phyloP scores from a whole-genome alignment of 2,797 vertebrate species.

The Sebastes goodei region DNA sequence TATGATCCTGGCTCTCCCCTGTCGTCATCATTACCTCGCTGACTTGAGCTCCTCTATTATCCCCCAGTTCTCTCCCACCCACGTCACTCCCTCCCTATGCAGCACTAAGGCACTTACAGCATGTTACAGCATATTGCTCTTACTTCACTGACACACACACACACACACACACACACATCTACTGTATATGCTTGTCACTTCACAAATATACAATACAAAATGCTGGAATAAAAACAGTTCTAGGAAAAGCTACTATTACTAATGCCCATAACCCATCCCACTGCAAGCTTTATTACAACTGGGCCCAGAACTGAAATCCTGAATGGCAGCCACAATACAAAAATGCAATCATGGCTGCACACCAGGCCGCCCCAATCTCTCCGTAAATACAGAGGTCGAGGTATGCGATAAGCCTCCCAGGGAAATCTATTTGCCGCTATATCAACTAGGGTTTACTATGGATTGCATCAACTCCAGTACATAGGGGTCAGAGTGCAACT shows the following conservation, averaged over 20 bases:
- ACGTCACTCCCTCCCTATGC: not conserved
- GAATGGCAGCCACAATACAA: slow-evolving; percentile 36
- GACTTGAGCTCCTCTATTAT: not conserved
- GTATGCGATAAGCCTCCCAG: slow-evolving; percentile 2
- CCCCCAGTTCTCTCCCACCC: not conserved
- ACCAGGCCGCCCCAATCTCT: slow-evolving; percentile 39
- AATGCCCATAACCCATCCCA: not conserved
- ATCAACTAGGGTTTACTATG: slow-evolving; percentile 5
- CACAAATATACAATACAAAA: not conserved
- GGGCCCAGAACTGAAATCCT: slow-evolving; percentile 40
- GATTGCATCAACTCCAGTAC: not conserved
- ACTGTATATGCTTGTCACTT: not conserved
- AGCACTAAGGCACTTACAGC: not conserved
- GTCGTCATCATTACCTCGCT: slow-evolving; percentile 3
- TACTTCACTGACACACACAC: not conserved
- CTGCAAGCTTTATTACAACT: slow-evolving; percentile 18
- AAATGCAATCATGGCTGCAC: slow-evolving; percentile 51
- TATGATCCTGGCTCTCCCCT: not conserved
- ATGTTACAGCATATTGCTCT: not conserved
- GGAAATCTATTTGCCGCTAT: slow-evolving; percentile 10
- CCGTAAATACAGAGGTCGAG: slow-evolving; percentile 35
- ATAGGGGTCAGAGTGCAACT: not conserved
- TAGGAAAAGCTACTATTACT: not conserved
- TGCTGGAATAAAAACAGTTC: not conserved
- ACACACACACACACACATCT: not conserved